Evolutionary conservation across 2,113 vertebrate species (phyloP).

Genomic region (Muntiacus reevesi): DNA sequence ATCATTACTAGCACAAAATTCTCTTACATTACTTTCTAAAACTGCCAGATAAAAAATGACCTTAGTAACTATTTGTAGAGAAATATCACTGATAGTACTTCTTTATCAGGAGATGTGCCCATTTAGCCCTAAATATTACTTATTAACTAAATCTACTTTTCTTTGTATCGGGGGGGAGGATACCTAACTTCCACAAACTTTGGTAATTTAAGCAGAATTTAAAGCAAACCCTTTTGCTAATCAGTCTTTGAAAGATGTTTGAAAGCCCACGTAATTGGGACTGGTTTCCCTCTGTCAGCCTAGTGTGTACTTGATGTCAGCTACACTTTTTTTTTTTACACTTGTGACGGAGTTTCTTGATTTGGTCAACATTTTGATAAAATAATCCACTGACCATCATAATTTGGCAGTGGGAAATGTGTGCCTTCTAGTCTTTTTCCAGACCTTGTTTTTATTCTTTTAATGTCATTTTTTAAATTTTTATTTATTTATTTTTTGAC

Average conservation of each 20-base stretch:
- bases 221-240: neutral
- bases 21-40: conserved; percentile 16
- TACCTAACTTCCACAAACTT: neutral
- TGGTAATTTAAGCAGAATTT: conserved; percentile 18
- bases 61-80: neutral
- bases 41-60: neutral
- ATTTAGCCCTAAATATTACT: neutral
- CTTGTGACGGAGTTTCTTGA: conserved; percentile 29
- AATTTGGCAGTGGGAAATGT: neutral
- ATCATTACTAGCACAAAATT: neutral
- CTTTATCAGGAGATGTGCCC: neutral
- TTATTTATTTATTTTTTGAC: neutral
- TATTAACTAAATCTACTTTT: neutral
- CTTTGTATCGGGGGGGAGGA: neutral
- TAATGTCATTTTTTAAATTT: neutral
- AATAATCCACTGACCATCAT: neutral
- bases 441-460: conserved; percentile 36
- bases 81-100: neutral
- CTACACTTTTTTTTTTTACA: neutral
- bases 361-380: neutral
- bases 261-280: neutral
- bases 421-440: neutral
- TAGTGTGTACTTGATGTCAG: neutral
- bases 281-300: neutral
- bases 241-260: neutral